phyloP scores from a whole-genome alignment of 2,797 vertebrate species.

The Cossypha caffra region DNA sequence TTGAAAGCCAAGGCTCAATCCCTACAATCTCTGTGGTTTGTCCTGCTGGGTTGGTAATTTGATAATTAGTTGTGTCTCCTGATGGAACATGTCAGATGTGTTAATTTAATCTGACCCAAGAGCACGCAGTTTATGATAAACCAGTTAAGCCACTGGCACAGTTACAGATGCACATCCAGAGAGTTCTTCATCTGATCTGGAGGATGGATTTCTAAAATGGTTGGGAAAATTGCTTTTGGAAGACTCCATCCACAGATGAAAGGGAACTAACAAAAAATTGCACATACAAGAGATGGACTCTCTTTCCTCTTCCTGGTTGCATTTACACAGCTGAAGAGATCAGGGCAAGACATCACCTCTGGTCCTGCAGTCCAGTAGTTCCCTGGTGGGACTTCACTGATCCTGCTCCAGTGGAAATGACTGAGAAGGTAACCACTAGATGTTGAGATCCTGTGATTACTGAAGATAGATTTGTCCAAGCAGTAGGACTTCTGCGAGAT shows the following conservation, averaged over 20 bases:
- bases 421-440: background rate
- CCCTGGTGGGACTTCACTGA: background rate
- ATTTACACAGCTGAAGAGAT: background rate
- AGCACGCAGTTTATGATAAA: background rate
- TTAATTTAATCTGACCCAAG: background rate
- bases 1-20: background rate
- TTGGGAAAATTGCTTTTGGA: background rate
- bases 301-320: background rate
- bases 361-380: background rate
- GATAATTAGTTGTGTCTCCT: background rate
- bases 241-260: background rate
- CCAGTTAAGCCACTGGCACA: background rate
- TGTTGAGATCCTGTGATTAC: background rate
- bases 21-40: background rate
- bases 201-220: background rate
- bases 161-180: background rate
- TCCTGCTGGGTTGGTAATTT: background rate
- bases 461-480: background rate
- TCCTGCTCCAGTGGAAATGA: background rate
- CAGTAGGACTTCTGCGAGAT: background rate
- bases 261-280: background rate
- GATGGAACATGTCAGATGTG: background rate
- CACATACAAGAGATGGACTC: rapidly evolving
- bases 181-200: background rate
- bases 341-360: background rate